Percentiles rank a stretch among this genome's conserved stretches.
Conservation (phyloP, 2,888 invertebrate species). For the Lapara coniferarum region DNA sequence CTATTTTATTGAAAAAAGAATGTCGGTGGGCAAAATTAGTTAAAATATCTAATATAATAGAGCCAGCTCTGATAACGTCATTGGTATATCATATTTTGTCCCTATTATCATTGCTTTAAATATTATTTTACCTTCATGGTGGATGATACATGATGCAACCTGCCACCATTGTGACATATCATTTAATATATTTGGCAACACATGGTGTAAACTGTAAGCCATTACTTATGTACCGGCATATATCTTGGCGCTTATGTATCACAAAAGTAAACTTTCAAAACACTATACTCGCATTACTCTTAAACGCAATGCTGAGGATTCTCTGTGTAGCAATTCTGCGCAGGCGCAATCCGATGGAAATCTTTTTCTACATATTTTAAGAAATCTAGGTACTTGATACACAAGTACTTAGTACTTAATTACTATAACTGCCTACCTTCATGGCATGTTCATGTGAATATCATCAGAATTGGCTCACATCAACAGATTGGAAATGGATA, state of each 20-base stretch:
- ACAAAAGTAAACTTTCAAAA: too few relatives aligned
- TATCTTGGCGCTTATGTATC: too few relatives aligned
- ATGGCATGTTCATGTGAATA: neutral
- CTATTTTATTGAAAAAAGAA: constrained; percentile 47
- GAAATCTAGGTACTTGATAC: too few relatives aligned
- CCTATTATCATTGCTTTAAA: neutral
- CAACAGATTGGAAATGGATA: constrained; percentile 47
- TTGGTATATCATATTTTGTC: neutral
- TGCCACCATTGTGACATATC: too few relatives aligned
- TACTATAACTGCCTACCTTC: neutral
- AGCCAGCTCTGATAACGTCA: neutral
- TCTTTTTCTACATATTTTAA: neutral
- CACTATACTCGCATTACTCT: too few relatives aligned
- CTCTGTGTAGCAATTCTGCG: too few relatives aligned
- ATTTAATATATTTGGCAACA: too few relatives aligned
- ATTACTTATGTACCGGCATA: too few relatives aligned
- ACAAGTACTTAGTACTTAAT: too few relatives aligned
- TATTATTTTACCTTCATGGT: neutral
- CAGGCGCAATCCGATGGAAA: too few relatives aligned
- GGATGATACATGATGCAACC: neutral
- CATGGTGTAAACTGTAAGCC: too few relatives aligned
- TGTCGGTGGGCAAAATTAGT: constrained; percentile 61
- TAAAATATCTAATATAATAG: constrained; percentile 38
- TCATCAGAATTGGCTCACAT: neutral
- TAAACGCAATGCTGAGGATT: too few relatives aligned